These are phyloP conservation scores for Gerosis bhagava DNA, from an alignment of 2,888 invertebrate genomes.

Conservation along the genomic window DNA sequence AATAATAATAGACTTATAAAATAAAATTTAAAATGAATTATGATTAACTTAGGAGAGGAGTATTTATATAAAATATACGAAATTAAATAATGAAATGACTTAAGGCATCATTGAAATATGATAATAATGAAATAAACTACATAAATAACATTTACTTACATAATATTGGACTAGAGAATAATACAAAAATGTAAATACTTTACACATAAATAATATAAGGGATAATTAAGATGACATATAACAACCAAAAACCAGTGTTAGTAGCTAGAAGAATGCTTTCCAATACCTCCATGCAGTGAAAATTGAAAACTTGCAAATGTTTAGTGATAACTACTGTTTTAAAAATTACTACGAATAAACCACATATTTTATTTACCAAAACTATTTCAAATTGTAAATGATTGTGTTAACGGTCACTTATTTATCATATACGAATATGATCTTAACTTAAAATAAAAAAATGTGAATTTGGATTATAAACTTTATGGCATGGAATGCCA, in stretches of 20 bases:
- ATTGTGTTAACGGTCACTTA: slow-evolving; percentile 1
- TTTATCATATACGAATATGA: too few relatives aligned
- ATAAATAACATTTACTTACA: neutral
- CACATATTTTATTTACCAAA: slow-evolving; percentile 43
- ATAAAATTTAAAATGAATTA: slow-evolving; percentile 16
- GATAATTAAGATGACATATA: slow-evolving; percentile 30
- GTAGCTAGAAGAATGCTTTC: slow-evolving; percentile 74
- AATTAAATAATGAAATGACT: neutral
- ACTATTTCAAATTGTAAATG: too few relatives aligned
- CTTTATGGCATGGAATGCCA: too few relatives aligned
- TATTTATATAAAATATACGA: neutral
- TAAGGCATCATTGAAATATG: neutral
- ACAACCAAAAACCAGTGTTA: slow-evolving; percentile 21
- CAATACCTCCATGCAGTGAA: slow-evolving; percentile 48
- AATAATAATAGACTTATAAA: slow-evolving; percentile 17
- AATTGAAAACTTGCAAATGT: slow-evolving; percentile 24
- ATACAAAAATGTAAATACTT: slow-evolving; percentile 1
- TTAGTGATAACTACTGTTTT: slow-evolving; percentile 13
- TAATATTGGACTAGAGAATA: neutral
- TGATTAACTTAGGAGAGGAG: too few relatives aligned
- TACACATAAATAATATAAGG: slow-evolving; percentile 26
- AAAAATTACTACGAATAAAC: slow-evolving; percentile 26
- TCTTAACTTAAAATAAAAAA: too few relatives aligned
- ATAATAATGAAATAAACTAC: slow-evolving; percentile 4
- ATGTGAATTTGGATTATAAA: too few relatives aligned